Evolutionary conservation across 2,113 vertebrate species (phyloP).

Genomic region (Terrapene triunguis): DNA sequence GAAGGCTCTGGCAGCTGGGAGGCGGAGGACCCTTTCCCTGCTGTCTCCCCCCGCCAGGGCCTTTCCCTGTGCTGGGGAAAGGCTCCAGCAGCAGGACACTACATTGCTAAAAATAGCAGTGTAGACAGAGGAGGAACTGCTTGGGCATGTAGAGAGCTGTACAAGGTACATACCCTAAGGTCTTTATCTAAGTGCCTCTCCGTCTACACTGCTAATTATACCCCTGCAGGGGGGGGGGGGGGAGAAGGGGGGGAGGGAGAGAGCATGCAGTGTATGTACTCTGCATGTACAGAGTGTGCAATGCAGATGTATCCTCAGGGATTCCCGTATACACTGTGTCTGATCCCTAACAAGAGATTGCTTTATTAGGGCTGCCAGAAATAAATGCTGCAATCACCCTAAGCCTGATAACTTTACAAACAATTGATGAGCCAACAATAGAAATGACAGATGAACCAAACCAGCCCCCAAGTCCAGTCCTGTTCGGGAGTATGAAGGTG

Average conservation of each 20-base stretch:
- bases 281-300: neutral
- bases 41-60: no score
- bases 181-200: neutral
- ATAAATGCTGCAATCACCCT: neutral
- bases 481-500: neutral
- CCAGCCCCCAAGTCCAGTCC: neutral
- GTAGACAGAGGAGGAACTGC: no score
- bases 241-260: no score
- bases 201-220: neutral
- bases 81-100: neutral
- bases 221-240: no score
- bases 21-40: neutral
- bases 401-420: neutral
- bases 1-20: neutral
- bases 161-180: neutral
- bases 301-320: neutral
- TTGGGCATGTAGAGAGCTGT: neutral
- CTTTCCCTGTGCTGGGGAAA: neutral
- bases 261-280: neutral
- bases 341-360: neutral
- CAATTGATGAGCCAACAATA: neutral
- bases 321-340: neutral
- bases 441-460: neutral
- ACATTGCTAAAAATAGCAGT: no score
- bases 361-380: neutral